phyloP scores from a whole-genome alignment of 2,888 invertebrate genomes.

The Drosophila anomelani region DNA sequence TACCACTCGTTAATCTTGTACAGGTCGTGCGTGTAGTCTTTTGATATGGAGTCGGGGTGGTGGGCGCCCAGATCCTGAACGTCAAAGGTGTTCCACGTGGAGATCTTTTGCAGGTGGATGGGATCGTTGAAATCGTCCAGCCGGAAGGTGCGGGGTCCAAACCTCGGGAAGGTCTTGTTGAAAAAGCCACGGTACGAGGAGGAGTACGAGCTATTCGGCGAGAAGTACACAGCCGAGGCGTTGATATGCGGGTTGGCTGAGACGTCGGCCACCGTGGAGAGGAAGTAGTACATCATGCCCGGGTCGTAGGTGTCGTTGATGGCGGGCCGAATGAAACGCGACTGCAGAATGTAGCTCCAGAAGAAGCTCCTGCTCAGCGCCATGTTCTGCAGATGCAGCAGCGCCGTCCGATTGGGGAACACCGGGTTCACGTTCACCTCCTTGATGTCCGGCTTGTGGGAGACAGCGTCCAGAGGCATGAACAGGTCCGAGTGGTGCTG shows the following conservation, averaged over 20 bases:
- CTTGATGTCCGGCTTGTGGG: slow-evolving; percentile 96
- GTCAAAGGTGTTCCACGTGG: slow-evolving; percentile 96
- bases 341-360: slow-evolving; percentile 97
- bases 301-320: slow-evolving; percentile 97
- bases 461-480: slow-evolving; percentile 93
- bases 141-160: slow-evolving; percentile 96
- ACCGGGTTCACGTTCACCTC: slow-evolving; percentile 97
- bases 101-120: slow-evolving; percentile 96
- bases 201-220: slow-evolving; percentile 96
- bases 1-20: slow-evolving; percentile 98
- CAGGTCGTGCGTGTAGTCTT: slow-evolving; percentile 95
- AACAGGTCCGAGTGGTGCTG: slow-evolving; percentile 93
- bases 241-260: slow-evolving; percentile 96
- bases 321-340: slow-evolving; percentile 94
- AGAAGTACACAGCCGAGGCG: slow-evolving; percentile 96
- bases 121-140: slow-evolving; percentile 98
- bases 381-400: slow-evolving; percentile 97
- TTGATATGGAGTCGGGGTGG: slow-evolving; percentile 90
- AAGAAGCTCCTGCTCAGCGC: slow-evolving; percentile 98
- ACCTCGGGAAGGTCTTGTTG: slow-evolving; percentile 97
- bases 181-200: slow-evolving; percentile 97
- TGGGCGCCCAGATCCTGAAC: slow-evolving; percentile 94
- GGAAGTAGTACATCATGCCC: slow-evolving; percentile 98
- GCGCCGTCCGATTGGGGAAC: slow-evolving; percentile 96
- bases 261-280: slow-evolving; percentile 97